These are phyloP conservation scores for Drymonia ruficornis DNA, from an alignment of 2,888 invertebrate genomes.

Conservation along the genomic window DNA sequence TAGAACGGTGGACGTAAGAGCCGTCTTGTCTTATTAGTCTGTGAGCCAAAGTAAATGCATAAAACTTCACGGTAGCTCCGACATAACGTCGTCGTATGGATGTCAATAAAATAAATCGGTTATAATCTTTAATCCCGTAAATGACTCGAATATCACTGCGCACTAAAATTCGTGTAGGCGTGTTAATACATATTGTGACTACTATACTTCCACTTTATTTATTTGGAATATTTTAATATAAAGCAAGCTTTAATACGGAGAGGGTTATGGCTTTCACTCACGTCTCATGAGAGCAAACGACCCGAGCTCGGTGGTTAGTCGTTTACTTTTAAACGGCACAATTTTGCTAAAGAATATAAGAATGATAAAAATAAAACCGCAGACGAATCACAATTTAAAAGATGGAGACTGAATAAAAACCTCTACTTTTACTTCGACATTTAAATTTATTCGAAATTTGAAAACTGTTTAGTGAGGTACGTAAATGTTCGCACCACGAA, in stretches of 20 bases:
- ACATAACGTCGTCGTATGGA: constrained; percentile 33
- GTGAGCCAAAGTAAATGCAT: too few relatives aligned
- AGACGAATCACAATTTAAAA: constrained; percentile 16
- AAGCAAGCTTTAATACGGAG: constrained; percentile 51
- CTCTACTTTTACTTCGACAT: constrained; percentile 5
- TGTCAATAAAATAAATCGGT: constrained; percentile 52
- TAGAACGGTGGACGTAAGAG: too few relatives aligned
- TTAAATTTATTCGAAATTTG: constrained; percentile 10
- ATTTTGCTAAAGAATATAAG: constrained; percentile 36
- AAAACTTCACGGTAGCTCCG: constrained; percentile 33
- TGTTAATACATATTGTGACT: constrained; percentile 42
- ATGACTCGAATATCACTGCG: constrained; percentile 36
- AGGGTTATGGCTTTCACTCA: constrained; percentile 72
- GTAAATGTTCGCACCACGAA: too few relatives aligned
- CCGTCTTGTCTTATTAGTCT: too few relatives aligned
- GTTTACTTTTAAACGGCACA: constrained; percentile 49
- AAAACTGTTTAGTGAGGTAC: constrained; percentile 5
- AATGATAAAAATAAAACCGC: constrained; percentile 12
- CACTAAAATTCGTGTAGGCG: constrained; percentile 34
- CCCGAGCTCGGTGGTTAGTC: constrained; percentile 47
- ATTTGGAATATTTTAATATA: constrained; percentile 61
- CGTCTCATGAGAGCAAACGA: constrained; percentile 68
- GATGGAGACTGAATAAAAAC: constrained; percentile 9
- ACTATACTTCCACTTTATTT: constrained; percentile 49
- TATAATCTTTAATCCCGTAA: constrained; percentile 45